Percentiles rank a stretch among this genome's conserved stretches.
Evolutionary conservation across 2,113 vertebrate genomes (phyloP).

Genomic region (Sciurus niger): DNA sequence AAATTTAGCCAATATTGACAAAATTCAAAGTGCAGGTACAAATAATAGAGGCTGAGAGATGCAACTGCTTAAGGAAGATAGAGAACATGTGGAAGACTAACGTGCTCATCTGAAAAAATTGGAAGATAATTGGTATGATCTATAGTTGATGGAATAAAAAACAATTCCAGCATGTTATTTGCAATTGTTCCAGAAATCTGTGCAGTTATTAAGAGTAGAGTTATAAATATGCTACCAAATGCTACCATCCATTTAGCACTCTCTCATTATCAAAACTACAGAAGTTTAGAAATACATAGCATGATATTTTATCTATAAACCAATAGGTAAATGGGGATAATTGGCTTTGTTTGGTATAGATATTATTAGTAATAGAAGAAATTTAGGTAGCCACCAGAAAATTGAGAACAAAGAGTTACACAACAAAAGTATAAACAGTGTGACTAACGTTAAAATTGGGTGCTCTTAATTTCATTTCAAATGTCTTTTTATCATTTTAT

Average conservation of each 20-base stretch:
- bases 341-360: background rate
- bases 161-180: background rate
- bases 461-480: background rate
- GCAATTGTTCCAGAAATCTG: background rate
- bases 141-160: background rate
- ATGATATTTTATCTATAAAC: background rate
- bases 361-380: background rate
- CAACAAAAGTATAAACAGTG: background rate
- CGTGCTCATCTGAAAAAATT: background rate
- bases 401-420: background rate
- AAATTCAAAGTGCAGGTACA: background rate
- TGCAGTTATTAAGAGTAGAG: background rate
- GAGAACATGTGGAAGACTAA: background rate
- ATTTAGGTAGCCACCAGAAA: background rate
- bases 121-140: background rate
- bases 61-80: background rate
- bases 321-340: background rate
- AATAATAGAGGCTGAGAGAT: background rate
- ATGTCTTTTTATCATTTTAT: background rate
- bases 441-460: background rate
- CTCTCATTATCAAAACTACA: background rate
- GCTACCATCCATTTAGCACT: background rate
- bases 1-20: background rate
- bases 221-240: background rate
- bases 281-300: background rate